Base-by-base conservation (phyloP, 2,888 invertebrate species). In the Tetheella fluctuosa region DNA sequence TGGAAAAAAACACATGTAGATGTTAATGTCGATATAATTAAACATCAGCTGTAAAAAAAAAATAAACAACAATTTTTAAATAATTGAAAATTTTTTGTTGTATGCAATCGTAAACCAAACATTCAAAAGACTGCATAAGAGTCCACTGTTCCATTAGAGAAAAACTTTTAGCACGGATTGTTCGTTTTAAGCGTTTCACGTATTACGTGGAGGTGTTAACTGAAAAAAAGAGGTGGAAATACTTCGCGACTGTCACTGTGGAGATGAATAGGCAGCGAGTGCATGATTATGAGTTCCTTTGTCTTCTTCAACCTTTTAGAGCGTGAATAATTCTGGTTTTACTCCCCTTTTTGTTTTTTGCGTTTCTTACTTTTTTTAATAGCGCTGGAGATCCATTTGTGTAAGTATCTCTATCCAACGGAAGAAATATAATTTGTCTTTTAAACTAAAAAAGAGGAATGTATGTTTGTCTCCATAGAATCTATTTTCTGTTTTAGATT, bases 291-390 rank as follows among this genome's bases (percentile, higher is more conserved):
- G 72, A 65, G 62, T 64, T 70, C 64, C 65, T 64, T 59, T 48
- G 10, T 54, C 58, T 70, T 61, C 74, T 68, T 72, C 69, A 64
- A 48, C 54, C 56, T 69, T 73, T 73, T 73, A 69, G 75, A 73
- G 63, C 75, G 73, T 74, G 59, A 74, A 69, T 62, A 64, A 64
- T 66, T 69, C 59, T 56, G 28, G 30, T 55, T 20, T 20, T 23
- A 52, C 23, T 54, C 48, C n/a, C 1, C 62, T 58, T 64, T 30
- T 17, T 15, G 15, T 23, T 52, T 59, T 64, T 52, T 12, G 2
- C 6, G 28, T 48, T 30, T 55, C 34, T 52, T 48, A 12, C 20
- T 20, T 30, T 55, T 13, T 13, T 3, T 6, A 54, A 54, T 54
- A 54, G 2, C 30, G 30, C 28, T 54, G 13, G 30, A 17, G 8